A percentile compares a stretch with the other conserved stretches of the same genome.
These are phyloP conservation scores for Pseudomyrmex cubaensis DNA, from an alignment of 1,140 invertebrate genomes.

Conservation along the genomic window DNA sequence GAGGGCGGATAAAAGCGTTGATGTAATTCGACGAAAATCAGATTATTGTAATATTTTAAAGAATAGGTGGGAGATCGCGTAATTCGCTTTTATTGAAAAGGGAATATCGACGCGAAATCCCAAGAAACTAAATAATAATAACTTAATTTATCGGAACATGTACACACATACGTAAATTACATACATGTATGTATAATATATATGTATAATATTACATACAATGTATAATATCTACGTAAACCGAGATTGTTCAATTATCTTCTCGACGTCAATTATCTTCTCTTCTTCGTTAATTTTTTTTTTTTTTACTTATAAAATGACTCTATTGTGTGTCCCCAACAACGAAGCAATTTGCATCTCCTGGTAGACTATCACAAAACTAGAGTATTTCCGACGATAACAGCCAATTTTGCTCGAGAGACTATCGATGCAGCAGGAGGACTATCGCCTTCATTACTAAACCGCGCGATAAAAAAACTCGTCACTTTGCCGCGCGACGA, in stretches of 20 bases:
- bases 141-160: neutral
- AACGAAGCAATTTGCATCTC: conserved; percentile 37
- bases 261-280: neutral
- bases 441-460: conserved; percentile 24
- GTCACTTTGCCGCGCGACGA: neutral
- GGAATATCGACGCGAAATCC: neutral
- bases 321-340: conserved; percentile 8
- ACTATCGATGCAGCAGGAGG: conserved; percentile 26
- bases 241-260: conserved; percentile 15
- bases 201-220: too few relatives aligned
- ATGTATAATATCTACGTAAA: neutral
- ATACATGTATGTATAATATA: too few relatives aligned
- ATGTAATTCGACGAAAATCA: conserved; percentile 36
- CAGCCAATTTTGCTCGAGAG: conserved; percentile 28
- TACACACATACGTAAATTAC: too few relatives aligned
- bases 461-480: conserved; percentile 34
- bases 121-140: neutral
- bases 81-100: neutral
- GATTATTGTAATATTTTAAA: conserved; percentile 21
- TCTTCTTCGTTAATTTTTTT: neutral
- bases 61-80: neutral
- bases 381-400: conserved; percentile 16
- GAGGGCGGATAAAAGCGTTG: conserved; percentile 48
- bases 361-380: neutral
- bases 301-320: conserved; percentile 17